Base-by-base conservation (phyloP, 2,113 vertebrate genomes). In the Cephalopholis sonnerati region DNA sequence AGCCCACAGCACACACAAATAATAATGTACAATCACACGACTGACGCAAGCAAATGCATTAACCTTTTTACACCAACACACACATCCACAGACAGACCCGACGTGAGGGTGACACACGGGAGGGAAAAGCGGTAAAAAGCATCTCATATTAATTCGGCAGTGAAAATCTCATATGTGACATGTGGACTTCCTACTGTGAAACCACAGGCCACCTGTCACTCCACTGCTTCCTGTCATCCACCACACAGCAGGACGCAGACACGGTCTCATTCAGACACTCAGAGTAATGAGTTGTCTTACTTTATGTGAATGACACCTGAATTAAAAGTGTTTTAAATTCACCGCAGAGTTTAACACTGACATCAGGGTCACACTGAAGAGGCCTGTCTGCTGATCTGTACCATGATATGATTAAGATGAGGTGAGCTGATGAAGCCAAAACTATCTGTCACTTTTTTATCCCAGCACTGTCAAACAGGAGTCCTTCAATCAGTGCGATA, bases 31-130 rank as follows among this genome's bases (percentile, higher is more conserved):
- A 7, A n/a, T 46, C 57, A 9, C 24, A 44, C 32, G 25, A 29
- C 67, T 15, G 32, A 32, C 22, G 6, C 44, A 36, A 59, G 22
- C 25, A 1, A 59, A 57, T 4, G 29, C 58, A 44, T 0, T 50
- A 41, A 64, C 70, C 76, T 53, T 64, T 64, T 22, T 7, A 36
- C 32, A 48, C 61, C 46, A 59, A 71, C 32, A 64, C 53, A 29
- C 29, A 63, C 9, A 54, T 25, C 3, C 15, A 29, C 22, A 17
- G 0, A 74, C 27, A 29, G 27, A 63, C 17, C 22, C 5, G 3
- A 53, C 8, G 48, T 7, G 46, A 69, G 3, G 66, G 25, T 8
- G 20, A 51, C 41, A 44, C 10, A 12, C 11, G 10, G 41, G 41
- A 25, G 16, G 3, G n/a, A 17, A 39, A 39, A 22, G 32, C 50